These are phyloP conservation scores for Drosophila aff. DNA, from an alignment of 1,140 invertebrate species.

Conservation along the genomic window DNA sequence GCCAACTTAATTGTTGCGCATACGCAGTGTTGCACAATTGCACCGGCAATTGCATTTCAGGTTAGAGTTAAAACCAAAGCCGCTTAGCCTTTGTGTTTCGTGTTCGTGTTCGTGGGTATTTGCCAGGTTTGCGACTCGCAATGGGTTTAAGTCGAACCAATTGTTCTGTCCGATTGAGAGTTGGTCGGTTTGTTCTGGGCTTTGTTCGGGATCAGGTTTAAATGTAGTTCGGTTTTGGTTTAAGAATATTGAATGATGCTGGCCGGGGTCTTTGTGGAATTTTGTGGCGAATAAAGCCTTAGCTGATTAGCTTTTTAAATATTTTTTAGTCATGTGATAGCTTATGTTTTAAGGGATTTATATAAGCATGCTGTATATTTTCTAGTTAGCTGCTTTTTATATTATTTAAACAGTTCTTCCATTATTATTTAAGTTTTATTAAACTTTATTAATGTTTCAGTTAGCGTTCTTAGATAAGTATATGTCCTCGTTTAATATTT, in stretches of 20 bases:
- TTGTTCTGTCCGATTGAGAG: slow-evolving; percentile 8
- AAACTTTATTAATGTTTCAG: no score
- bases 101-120: background rate
- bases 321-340: no score
- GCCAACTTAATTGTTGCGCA: slow-evolving; percentile 62
- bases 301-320: background rate
- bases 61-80: slow-evolving; percentile 24
- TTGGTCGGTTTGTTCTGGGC: slow-evolving; percentile 2
- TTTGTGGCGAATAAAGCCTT: no score
- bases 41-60: slow-evolving; percentile 19
- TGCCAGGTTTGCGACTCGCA: slow-evolving; percentile 9
- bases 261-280: background rate
- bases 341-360: no score
- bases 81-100: slow-evolving; percentile 40
- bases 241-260: slow-evolving; percentile 20
- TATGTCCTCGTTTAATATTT: no score
- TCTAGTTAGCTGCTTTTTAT: no score
- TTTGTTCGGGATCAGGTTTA: slow-evolving; percentile 13
- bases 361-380: no score
- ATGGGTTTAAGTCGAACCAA: slow-evolving; percentile 24
- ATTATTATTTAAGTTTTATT: no score
- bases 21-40: slow-evolving; percentile 64
- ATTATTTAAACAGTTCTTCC: no score
- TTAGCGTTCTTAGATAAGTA: no score
- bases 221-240: slow-evolving; percentile 15